phyloP scores from a whole-genome alignment of 1,140 invertebrate genomes.

The Palaemon carinicauda region DNA sequence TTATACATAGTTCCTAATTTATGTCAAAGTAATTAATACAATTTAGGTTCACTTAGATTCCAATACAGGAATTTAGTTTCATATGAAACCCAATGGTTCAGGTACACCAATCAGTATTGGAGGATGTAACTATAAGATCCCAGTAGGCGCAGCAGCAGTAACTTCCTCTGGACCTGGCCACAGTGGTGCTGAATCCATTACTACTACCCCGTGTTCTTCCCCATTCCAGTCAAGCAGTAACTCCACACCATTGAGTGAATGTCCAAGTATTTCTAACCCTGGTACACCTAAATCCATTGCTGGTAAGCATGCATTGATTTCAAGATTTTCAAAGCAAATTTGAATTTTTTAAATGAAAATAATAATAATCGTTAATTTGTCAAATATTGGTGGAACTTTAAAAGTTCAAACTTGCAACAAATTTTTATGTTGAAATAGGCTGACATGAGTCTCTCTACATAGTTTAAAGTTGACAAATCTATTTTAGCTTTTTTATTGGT shows the following conservation, averaged over 20 bases:
- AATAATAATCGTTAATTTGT: not conserved
- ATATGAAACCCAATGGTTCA: not conserved
- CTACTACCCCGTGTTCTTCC: not conserved
- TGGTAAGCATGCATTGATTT: not conserved
- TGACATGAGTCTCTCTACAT: too few relatives aligned
- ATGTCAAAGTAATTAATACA: too few relatives aligned
- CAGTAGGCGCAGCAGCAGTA: conserved; percentile 28
- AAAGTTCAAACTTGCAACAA: too few relatives aligned
- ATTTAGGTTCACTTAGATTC: not conserved
- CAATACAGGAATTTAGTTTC: not conserved
- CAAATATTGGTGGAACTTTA: too few relatives aligned
- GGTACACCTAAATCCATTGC: not conserved
- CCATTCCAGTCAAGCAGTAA: not conserved
- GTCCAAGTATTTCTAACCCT: not conserved
- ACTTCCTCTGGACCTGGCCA: conserved; percentile 1
- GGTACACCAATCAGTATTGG: conserved; percentile 35
- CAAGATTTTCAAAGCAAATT: too few relatives aligned
- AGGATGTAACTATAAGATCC: conserved; percentile 19
- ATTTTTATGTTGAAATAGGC: too few relatives aligned
- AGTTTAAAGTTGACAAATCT: too few relatives aligned
- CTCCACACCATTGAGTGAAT: conserved; percentile 1
- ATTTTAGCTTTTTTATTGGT: too few relatives aligned
- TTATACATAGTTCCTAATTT: too few relatives aligned
- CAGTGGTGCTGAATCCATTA: not conserved
- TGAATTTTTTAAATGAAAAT: too few relatives aligned